Evolutionary conservation across 2,888 invertebrate genomes (phyloP).

Genomic region (Eupeodes latifasciatus): DNA sequence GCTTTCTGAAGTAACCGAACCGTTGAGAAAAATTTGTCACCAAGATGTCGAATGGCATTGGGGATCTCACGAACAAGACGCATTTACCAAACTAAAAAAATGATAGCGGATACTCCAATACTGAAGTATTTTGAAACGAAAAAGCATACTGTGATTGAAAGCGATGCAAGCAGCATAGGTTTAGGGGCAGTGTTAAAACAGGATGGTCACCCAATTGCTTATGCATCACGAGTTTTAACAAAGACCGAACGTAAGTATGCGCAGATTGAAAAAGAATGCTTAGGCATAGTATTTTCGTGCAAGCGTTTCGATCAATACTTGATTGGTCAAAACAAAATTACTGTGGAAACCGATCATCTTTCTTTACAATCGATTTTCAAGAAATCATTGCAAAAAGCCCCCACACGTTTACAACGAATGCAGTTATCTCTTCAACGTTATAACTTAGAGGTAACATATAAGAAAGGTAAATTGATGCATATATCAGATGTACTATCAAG

Average conservation of each 20-base stretch:
- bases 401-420: too few relatives aligned
- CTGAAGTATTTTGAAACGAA: background rate
- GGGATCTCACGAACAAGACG: constrained; percentile 65
- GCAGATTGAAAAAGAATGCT: too few relatives aligned
- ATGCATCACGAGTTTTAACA: background rate
- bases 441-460: constrained; percentile 39
- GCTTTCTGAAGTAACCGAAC: constrained; percentile 42
- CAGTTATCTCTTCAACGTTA: constrained; percentile 68
- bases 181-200: background rate
- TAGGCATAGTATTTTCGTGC: too few relatives aligned
- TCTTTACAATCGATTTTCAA: constrained; percentile 77
- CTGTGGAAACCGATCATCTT: constrained; percentile 78
- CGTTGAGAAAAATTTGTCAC: constrained; percentile 75
- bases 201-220: constrained; percentile 5
- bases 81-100: constrained; percentile 69
- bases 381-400: constrained; percentile 49
- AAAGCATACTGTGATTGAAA: background rate
- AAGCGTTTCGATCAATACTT: too few relatives aligned
- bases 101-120: constrained; percentile 11
- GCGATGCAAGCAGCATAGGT: constrained; percentile 2
- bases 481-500: too few relatives aligned
- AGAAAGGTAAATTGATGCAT: constrained; percentile 62
- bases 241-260: too few relatives aligned
- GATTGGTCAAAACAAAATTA: constrained; percentile 34
- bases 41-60: constrained; percentile 41